These are phyloP conservation scores for Macropus fuliginosus DNA, from an alignment of 2,797 vertebrate genomes.

Conservation along the genomic window DNA sequence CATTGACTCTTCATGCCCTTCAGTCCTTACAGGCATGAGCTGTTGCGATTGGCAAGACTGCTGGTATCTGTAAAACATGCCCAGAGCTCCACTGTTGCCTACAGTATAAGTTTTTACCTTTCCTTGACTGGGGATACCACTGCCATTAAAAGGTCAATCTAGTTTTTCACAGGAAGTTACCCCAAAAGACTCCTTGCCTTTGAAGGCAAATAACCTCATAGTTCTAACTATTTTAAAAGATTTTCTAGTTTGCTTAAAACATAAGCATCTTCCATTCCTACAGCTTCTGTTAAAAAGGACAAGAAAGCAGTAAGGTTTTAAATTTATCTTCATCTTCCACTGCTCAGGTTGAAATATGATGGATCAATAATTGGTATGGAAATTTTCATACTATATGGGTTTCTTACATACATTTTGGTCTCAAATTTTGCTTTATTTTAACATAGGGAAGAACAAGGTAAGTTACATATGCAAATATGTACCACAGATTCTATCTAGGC, in stretches of 20 bases:
- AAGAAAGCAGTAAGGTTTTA: too few species aligned
- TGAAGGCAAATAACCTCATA: slow-evolving; percentile 20
- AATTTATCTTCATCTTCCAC: slow-evolving; percentile 7
- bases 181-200: background rate
- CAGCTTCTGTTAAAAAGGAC: background rate
- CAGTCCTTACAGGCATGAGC: background rate
- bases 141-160: background rate
- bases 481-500: background rate
- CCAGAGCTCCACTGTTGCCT: background rate
- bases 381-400: background rate
- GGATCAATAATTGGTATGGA: background rate
- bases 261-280: background rate
- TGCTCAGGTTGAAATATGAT: background rate
- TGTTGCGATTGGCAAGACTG: background rate
- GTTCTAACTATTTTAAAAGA: background rate
- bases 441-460: background rate
- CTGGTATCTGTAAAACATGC: background rate
- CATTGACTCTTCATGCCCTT: accelerated
- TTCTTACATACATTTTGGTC: background rate
- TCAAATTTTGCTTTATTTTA: background rate
- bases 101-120: background rate
- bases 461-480: background rate
- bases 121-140: background rate
- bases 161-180: slow-evolving; percentile 11
- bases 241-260: slow-evolving; percentile 26